Percentiles rank a stretch among this genome's conserved stretches.
Conservation (phyloP, 1,140 invertebrate species). For the Lasioglossum albipes region DNA sequence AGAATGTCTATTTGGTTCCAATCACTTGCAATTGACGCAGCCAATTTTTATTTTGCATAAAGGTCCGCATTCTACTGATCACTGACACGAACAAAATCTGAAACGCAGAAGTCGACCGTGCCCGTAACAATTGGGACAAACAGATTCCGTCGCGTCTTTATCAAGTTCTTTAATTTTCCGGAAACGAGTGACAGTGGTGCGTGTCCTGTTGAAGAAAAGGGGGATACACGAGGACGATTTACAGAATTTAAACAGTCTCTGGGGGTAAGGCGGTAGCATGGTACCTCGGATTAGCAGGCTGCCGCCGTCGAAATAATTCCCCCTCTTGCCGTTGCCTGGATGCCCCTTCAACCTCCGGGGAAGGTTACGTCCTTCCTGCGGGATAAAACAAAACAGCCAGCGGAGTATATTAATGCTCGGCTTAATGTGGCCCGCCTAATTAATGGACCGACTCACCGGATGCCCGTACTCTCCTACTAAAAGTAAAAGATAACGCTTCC, state of each 20-base stretch:
- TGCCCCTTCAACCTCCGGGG: slow-evolving; percentile 54
- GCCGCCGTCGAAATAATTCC: slow-evolving; percentile 62
- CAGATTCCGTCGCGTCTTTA: background rate
- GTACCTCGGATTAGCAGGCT: slow-evolving; percentile 72
- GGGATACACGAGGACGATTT: slow-evolving; percentile 67
- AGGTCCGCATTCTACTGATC: too few relatives aligned
- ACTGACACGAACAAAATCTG: background rate
- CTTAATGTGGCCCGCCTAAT: slow-evolving; percentile 80
- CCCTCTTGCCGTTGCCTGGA: slow-evolving; percentile 27
- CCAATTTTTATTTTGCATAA: too few relatives aligned
- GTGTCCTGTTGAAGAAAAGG: background rate
- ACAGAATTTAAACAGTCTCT: slow-evolving; percentile 79
- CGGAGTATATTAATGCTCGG: slow-evolving; percentile 80
- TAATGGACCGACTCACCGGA: slow-evolving; percentile 79
- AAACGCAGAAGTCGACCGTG: background rate
- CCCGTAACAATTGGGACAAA: background rate
- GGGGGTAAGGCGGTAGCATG: slow-evolving; percentile 72
- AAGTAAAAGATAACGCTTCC: slow-evolving; percentile 77
- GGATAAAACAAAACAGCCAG: slow-evolving; percentile 80
- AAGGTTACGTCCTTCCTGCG: slow-evolving; percentile 74
- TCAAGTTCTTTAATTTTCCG: slow-evolving; percentile 69
- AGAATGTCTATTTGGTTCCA: too few relatives aligned
- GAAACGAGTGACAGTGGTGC: slow-evolving; percentile 56
- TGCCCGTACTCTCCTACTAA: slow-evolving; percentile 63
- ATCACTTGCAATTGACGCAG: too few relatives aligned